Base-by-base conservation (phyloP, 1,140 invertebrate genomes). In the Cotesia chilonis region DNA sequence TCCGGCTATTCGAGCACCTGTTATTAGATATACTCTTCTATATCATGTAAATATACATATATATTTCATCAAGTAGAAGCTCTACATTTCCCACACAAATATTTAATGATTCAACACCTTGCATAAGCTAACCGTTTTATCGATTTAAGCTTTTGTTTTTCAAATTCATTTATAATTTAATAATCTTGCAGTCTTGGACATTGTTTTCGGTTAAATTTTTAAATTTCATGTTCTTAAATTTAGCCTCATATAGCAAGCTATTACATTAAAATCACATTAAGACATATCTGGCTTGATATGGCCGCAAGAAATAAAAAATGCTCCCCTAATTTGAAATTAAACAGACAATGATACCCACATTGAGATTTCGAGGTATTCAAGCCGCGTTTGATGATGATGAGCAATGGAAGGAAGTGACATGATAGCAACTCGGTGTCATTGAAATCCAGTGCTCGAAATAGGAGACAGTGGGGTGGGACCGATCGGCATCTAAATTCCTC, bases 401-500 rank as follows among this genome's bases (percentile, higher is more conserved):
- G 28, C 20, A n/a, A 71, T 65, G 20, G 63, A 67, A 57, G 65
- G 63, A 55, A 72, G 64, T 72, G 63, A 65, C 61, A 72, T 17
- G 37, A 41, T n/a, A 65, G 63, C 37, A 20, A 35, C 28, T 65
- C 54, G 70, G 70, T 72, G 70, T 72, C 70, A 72, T 67, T 20
- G 70, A 64, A 72, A 72, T 72, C 51, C 64, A 67, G 51, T 41
- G 54, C 70, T 60, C 54, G 41, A 68, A 70, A 52, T 38, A n/a
- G 70, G 70, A 55, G 12, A 14, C 64, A 72, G 17, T 66, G 54
- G 71, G 61, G 14, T 55, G 64, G 51, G 35, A 38, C 17, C 65
- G 70, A 72, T 75, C 52, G 74, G 74, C 71, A 75, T 75, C 74
- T 75, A 75, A 75, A 75, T 75, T 75, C 74, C 72, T 73, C 61